Base-by-base conservation (phyloP, 2,888 invertebrate genomes). In the Noctua pronuba region DNA sequence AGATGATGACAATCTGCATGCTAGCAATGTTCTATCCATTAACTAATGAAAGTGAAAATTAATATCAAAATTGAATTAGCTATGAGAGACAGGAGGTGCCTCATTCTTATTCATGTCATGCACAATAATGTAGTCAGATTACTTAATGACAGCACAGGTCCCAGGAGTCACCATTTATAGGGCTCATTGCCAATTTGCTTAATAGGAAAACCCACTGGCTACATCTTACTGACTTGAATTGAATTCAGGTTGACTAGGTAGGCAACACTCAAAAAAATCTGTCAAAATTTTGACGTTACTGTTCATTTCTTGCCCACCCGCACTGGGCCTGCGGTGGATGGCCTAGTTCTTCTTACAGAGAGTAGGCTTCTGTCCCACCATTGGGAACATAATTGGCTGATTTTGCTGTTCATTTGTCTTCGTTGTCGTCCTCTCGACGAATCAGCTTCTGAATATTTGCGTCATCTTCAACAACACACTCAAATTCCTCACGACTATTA, bases 151-250 rank as follows among this genome's bases (percentile, higher is more conserved):
- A 41, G 28, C 41, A 38, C 38, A 68, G 55, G 49, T 80, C 76
- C 77, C 55, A 80, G 49, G 46, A 65, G 64, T 10, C 28, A 49
- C 31, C 31, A 49, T 82, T 49, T 82, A 49, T 55, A 64, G 64
- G 46, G 55, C 68, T 82, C 67, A 75, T 82, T 82, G 76, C 46
- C 75, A 75, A 81, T 55, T 46, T 75, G 38, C 55, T 75, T 75
- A 75, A 69, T 35, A 75, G 75, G 44, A 41, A 82, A 82, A 58
- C 49, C 41, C 41, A 68, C 24, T 24, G 41, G 16, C 11, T 38
- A 18, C 24, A 35, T 44, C 46, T 77, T 52, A 35, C 21, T 41
- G 44, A 28, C n/a, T 68, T 60, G 41, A n/a, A 41, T 38, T 11
- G 7, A 55, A 28, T 24, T 24, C 18, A 35, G 3, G 7, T 13